Percentiles rank a stretch among this genome's conserved stretches.
These are phyloP conservation scores for Trachelus iudaicus DNA, from an alignment of 2,888 invertebrate genomes.

Conservation along the genomic window DNA sequence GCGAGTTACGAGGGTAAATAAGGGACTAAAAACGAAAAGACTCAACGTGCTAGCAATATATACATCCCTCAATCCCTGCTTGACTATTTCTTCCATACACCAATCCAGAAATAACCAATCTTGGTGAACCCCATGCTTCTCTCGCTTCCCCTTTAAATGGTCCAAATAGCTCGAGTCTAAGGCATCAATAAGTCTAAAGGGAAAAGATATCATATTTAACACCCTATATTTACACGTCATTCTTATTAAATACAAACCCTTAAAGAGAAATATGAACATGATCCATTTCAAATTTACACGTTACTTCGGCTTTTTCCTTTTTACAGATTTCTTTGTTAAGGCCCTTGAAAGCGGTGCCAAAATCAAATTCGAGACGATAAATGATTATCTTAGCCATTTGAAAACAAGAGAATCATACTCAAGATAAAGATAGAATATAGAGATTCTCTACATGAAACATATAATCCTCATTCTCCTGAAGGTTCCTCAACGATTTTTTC, in stretches of 20 bases:
- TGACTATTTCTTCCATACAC: background rate
- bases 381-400: background rate
- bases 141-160: background rate
- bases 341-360: background rate
- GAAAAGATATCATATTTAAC: background rate
- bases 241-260: background rate
- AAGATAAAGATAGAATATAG: background rate
- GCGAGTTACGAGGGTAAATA: background rate
- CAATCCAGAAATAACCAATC: constrained; percentile 3
- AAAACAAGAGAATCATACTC: background rate
- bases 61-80: background rate
- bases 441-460: background rate
- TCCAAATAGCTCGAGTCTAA: background rate
- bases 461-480: background rate
- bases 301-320: no score
- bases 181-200: background rate
- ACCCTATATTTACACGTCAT: background rate
- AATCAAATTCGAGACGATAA: background rate
- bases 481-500: background rate
- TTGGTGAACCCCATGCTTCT: background rate
- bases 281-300: no score
- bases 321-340: no score
- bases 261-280: background rate
- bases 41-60: background rate
- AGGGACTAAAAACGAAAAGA: background rate